Conservation (phyloP, 2,888 invertebrate genomes). For the Scaptomyza reducta region DNA sequence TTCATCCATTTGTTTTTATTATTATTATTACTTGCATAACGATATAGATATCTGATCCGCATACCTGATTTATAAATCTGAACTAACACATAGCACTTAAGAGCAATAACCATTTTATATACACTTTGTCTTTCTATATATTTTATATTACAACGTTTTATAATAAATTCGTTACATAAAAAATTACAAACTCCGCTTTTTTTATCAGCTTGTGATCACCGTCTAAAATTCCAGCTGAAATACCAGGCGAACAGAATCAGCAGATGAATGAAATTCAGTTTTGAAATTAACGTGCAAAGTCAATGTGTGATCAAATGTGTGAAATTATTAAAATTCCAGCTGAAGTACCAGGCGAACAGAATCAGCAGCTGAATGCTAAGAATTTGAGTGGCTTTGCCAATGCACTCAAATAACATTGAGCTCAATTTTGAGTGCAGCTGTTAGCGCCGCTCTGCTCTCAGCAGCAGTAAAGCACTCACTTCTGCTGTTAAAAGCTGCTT, state of each 20-base stretch:
- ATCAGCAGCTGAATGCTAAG: not conserved
- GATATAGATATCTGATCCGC: constrained; percentile 23
- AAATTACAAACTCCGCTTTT: constrained; percentile 6
- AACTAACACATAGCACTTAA: constrained; percentile 43
- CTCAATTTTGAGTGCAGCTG: not conserved
- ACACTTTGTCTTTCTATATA: constrained; percentile 22
- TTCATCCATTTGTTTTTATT: not conserved
- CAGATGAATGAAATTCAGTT: not conserved
- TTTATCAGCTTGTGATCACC: no score
- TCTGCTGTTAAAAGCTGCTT: not conserved
- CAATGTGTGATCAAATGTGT: no score
- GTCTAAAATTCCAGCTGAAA: not conserved
- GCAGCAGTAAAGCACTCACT: no score
- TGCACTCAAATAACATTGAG: not conserved
- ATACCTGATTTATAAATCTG: constrained; percentile 38
- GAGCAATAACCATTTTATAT: constrained; percentile 37
- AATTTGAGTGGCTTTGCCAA: no score
- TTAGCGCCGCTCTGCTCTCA: no score
- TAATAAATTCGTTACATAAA: constrained; percentile 47
- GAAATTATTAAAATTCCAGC: not conserved
- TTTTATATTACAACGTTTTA: constrained; percentile 42
- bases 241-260: constrained; percentile 1
- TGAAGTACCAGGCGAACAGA: not conserved
- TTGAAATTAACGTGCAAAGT: no score
- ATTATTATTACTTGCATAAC: not conserved